Percentiles rank a stretch among this genome's conserved stretches.
Evolutionary conservation across 2,797 vertebrate species (phyloP).

Genomic region (Glossophaga mutica): DNA sequence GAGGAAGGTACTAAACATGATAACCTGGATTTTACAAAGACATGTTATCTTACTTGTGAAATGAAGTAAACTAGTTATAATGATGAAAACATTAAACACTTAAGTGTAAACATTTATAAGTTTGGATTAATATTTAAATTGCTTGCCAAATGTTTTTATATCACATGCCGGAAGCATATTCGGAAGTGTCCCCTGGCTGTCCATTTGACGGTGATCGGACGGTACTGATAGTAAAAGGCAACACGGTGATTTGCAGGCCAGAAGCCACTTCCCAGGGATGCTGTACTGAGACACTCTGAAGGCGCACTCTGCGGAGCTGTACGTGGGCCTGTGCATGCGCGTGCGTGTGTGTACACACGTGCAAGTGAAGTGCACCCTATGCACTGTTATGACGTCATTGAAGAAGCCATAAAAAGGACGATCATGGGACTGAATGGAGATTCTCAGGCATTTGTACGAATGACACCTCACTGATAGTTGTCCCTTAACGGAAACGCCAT

Average conservation of each 20-base stretch:
- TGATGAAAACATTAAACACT: slow-evolving; percentile 58
- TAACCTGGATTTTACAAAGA: not conserved
- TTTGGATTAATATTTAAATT: slow-evolving; percentile 64
- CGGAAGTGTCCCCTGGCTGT: not conserved
- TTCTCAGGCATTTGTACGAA: not conserved
- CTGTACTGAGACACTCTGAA: not conserved
- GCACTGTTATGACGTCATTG: not conserved
- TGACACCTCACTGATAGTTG: not conserved
- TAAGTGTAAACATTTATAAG: slow-evolving; percentile 40
- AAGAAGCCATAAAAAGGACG: not conserved
- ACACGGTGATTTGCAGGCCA: not conserved
- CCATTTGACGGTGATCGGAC: slow-evolving; percentile 5
- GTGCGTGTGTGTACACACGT: not conserved
- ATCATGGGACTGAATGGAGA: not conserved
- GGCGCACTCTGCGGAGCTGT: not conserved
- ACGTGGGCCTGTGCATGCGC: not conserved
- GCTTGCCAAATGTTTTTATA: slow-evolving; percentile 39
- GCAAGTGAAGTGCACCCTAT: not conserved
- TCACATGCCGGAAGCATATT: not conserved
- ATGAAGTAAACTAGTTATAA: slow-evolving; percentile 44
- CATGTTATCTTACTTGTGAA: not conserved
- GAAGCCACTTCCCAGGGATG: not conserved
- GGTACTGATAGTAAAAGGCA: slow-evolving; percentile 7
- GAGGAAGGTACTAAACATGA: not conserved
- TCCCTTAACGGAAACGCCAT: not conserved